phyloP scores from a whole-genome alignment of 2,113 vertebrate genomes.

The Tragulus kanchil region DNA sequence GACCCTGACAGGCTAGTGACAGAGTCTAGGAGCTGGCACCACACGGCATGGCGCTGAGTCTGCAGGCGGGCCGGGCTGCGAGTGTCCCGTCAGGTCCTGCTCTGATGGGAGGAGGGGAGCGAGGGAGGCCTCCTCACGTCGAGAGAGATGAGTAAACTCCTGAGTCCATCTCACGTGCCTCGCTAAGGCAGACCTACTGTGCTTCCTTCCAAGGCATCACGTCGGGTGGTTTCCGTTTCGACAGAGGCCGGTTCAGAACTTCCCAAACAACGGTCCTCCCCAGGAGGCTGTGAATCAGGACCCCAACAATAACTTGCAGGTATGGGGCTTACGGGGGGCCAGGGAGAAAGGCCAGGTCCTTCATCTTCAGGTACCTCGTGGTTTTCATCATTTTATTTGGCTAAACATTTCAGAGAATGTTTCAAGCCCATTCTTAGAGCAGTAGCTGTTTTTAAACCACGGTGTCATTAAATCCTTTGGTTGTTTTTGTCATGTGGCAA shows the following conservation, averaged over 20 bases:
- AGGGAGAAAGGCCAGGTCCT: not conserved
- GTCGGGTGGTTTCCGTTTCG: slow-evolving; percentile 95
- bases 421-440: not conserved
- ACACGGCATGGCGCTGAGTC: not conserved
- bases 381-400: not conserved
- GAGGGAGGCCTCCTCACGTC: not conserved
- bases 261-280: slow-evolving; percentile 80
- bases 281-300: slow-evolving; percentile 88
- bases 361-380: not conserved
- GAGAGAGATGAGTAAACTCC: not conserved
- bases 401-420: not conserved
- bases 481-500: not conserved
- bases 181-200: slow-evolving; percentile 21
- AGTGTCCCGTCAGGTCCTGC: not conserved
- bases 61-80: not conserved
- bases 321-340: slow-evolving; percentile 26
- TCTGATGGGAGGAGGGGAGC: not conserved
- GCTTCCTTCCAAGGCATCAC: slow-evolving; percentile 90
- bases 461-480: not conserved
- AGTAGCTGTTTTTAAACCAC: slow-evolving; percentile 36
- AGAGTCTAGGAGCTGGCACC: not conserved
- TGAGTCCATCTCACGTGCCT: not conserved
- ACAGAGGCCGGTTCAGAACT: slow-evolving; percentile 84
- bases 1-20: not conserved
- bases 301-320: slow-evolving; percentile 90